These are phyloP conservation scores for Drosophila subquinaria DNA, from an alignment of 2,888 invertebrate species.

Conservation along the genomic window DNA sequence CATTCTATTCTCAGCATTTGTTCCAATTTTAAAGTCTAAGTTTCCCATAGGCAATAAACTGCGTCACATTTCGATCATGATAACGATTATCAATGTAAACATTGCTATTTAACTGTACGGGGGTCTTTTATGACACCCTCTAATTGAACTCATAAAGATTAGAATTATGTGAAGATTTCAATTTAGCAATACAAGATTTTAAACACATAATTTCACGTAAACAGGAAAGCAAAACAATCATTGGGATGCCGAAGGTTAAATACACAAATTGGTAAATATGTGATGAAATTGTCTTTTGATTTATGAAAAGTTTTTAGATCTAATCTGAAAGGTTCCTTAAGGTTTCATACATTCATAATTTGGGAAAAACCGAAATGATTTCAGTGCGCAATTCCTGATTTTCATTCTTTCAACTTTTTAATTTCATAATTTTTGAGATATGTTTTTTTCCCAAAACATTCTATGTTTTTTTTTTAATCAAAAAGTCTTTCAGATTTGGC, in stretches of 20 bases:
- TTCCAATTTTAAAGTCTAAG: conserved; percentile 24
- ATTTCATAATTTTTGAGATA: no score
- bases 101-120: neutral
- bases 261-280: neutral
- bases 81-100: neutral
- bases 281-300: neutral
- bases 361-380: neutral
- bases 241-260: neutral
- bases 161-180: neutral
- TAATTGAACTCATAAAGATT: conserved; percentile 1
- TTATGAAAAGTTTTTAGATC: neutral
- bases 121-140: neutral
- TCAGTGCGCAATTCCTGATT: no score
- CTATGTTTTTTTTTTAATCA: no score
- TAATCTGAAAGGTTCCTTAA: neutral
- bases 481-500: no score
- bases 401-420: no score
- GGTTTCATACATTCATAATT: neutral
- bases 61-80: conserved; percentile 14
- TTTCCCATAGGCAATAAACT: neutral
- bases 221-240: conserved; percentile 1
- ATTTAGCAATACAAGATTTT: neutral
- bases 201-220: neutral
- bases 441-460: no score
- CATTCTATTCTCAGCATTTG: conserved; percentile 6